phyloP scores from a whole-genome alignment of 2,888 invertebrate genomes.

The Podabrus alpinus region DNA sequence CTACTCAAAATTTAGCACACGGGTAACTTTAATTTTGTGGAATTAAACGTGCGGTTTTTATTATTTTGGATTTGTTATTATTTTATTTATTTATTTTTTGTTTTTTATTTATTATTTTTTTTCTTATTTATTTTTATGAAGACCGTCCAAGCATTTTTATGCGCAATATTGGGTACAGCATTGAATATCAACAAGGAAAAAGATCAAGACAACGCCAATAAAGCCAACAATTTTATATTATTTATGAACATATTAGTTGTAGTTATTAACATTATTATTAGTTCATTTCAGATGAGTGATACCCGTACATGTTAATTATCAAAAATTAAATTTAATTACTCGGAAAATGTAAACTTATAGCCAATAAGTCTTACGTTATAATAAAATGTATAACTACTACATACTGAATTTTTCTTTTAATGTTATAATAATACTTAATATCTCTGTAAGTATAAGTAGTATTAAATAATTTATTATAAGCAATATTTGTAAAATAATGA shows the following conservation, averaged over 20 bases:
- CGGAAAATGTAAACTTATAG: background rate
- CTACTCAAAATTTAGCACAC: background rate
- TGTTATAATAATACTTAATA: background rate
- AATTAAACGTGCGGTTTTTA: slow-evolving; percentile 9
- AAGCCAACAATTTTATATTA: slow-evolving; percentile 64
- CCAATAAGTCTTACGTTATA: background rate
- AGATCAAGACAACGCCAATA: slow-evolving; percentile 63
- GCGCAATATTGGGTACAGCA: slow-evolving; percentile 63
- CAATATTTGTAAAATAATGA: background rate
- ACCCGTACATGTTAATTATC: background rate
- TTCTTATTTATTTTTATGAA: slow-evolving; percentile 46
- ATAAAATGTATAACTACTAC: background rate
- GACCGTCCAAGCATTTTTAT: slow-evolving; percentile 65
- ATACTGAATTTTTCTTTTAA: too few species aligned
- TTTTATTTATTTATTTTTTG: slow-evolving; percentile 40
- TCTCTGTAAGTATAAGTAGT: background rate
- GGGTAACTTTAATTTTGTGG: slow-evolving; percentile 15
- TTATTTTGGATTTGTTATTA: slow-evolving; percentile 30
- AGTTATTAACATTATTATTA: slow-evolving; percentile 64
- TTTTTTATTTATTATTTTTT: slow-evolving; percentile 42
- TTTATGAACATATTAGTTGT: slow-evolving; percentile 64
- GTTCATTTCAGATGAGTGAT: slow-evolving; percentile 61
- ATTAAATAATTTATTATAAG: background rate
- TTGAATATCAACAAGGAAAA: slow-evolving; percentile 66
- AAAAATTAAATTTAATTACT: background rate